Evolutionary conservation across 2,113 vertebrate genomes (phyloP).

Genomic region (Struthio camelus): DNA sequence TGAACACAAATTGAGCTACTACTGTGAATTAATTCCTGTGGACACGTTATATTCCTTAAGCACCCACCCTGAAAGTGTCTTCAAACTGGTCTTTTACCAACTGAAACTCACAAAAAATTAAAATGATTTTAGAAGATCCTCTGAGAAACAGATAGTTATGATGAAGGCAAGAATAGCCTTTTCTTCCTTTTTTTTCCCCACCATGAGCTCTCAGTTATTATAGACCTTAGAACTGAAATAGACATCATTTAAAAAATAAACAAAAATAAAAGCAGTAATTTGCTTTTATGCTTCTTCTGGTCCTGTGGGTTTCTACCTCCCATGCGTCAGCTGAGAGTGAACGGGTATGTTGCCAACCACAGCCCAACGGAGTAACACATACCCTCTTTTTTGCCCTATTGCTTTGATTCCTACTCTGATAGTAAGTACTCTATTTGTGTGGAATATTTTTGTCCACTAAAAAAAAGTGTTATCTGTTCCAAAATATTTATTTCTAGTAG

Average conservation of each 20-base stretch:
- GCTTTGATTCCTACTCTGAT: neutral
- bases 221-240: neutral
- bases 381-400: neutral
- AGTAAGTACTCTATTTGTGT: neutral
- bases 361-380: neutral
- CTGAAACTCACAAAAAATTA: slow-evolving; percentile 7
- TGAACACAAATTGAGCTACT: neutral
- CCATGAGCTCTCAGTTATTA: neutral
- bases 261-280: neutral
- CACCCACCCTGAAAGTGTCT: neutral
- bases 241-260: neutral
- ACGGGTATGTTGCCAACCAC: neutral
- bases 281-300: neutral
- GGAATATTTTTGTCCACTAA: neutral
- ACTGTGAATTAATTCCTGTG: slow-evolving; percentile 18
- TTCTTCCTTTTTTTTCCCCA: neutral
- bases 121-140: neutral
- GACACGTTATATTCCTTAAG: neutral
- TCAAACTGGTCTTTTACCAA: slow-evolving; percentile 11
- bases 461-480: neutral
- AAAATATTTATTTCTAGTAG: neutral
- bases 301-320: neutral
- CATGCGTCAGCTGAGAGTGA: neutral
- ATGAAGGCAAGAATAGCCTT: neutral
- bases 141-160: neutral